Percentiles rank a stretch among this genome's conserved stretches.
Evolutionary conservation across 2,113 vertebrate genomes (phyloP).

Genomic region (Pelecanus crispus): DNA sequence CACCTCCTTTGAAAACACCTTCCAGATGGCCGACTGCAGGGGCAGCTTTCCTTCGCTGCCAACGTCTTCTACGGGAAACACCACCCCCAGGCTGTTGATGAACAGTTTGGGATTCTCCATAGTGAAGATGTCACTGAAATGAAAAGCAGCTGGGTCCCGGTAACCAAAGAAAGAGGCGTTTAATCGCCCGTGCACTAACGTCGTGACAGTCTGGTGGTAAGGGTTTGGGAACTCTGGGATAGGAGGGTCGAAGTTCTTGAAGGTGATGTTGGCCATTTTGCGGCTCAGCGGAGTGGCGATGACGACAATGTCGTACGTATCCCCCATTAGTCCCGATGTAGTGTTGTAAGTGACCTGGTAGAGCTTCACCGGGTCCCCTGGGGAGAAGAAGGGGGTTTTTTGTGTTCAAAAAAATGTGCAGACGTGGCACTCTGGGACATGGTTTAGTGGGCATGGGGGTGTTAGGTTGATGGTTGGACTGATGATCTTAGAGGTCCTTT

Average conservation of each 20-base stretch:
- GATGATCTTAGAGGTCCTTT: too few relatives aligned
- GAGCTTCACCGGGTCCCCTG: background rate
- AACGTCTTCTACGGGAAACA: constrained; percentile 64
- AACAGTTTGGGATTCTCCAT: constrained; percentile 71
- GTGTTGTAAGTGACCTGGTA: constrained; percentile 70
- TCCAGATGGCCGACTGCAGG: constrained; percentile 76
- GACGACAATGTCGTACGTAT: constrained; percentile 85
- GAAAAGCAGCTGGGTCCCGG: constrained; percentile 61
- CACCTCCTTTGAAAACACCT: constrained; percentile 77
- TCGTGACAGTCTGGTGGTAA: constrained; percentile 81
- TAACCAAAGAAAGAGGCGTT: constrained; percentile 84
- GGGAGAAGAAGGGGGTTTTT: too few relatives aligned
- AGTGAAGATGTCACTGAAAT: constrained; percentile 73
- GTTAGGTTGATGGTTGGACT: too few relatives aligned
- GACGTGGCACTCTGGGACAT: too few relatives aligned
- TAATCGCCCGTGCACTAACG: constrained; percentile 81
- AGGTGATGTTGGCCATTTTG: constrained; percentile 80
- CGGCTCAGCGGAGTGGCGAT: constrained; percentile 85
- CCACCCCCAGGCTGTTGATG: constrained; percentile 75
- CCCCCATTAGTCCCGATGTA: constrained; percentile 68
- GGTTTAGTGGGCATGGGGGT: too few relatives aligned
- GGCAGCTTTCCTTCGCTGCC: background rate
- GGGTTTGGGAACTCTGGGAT: constrained; percentile 72
- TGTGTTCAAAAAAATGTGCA: too few relatives aligned
- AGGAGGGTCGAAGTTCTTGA: constrained; percentile 82